Conservation (phyloP, 2,113 vertebrate genomes). For the Toxostoma redivivum region DNA sequence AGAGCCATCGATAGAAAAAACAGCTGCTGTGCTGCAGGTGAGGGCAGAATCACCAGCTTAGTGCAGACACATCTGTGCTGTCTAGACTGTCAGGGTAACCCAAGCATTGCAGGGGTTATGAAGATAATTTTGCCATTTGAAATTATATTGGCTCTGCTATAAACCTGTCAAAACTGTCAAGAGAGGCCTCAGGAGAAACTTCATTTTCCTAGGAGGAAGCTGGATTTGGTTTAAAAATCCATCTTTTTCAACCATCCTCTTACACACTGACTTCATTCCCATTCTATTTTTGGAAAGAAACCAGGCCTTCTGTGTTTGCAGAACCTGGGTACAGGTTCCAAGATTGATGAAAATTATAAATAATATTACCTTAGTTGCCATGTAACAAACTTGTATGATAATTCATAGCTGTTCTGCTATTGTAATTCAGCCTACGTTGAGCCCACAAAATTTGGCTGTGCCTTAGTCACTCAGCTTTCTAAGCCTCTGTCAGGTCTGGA, state of each 20-base stretch:
- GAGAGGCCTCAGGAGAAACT: neutral
- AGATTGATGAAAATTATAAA: neutral
- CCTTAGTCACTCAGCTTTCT: neutral
- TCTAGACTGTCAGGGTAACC: slow-evolving; percentile 6
- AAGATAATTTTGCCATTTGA: slow-evolving; percentile 18
- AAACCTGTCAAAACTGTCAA: slow-evolving; percentile 21
- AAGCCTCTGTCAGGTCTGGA: neutral
- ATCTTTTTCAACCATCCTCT: neutral
- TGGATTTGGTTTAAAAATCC: neutral
- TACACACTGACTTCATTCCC: neutral
- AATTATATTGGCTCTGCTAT: neutral
- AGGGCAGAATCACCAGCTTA: neutral
- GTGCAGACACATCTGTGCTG: neutral
- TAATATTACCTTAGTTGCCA: neutral
- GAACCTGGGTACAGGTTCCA: neutral
- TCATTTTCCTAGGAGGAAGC: slow-evolving; percentile 6
- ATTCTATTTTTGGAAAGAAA: neutral
- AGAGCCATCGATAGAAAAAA: neutral
- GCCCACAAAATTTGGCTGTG: neutral
- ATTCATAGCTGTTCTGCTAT: neutral
- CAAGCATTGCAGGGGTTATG: neutral
- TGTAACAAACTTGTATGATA: neutral
- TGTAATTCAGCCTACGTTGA: neutral
- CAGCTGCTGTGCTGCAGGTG: neutral
- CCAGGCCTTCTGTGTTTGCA: neutral